These are phyloP conservation scores for Mayetiola destructor DNA, from an alignment of 2,888 invertebrate genomes.

Conservation along the genomic window DNA sequence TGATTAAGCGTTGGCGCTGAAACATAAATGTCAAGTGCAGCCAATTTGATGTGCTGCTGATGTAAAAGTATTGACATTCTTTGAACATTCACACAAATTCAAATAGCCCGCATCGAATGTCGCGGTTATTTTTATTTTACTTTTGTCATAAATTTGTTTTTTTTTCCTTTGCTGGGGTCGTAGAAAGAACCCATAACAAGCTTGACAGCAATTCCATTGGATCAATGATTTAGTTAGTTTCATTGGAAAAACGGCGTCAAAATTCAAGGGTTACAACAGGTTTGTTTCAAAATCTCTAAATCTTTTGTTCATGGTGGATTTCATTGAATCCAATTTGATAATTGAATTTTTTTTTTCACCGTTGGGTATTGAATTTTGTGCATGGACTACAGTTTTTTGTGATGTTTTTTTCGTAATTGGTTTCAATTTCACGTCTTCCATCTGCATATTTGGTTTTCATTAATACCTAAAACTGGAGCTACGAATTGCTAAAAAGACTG, in stretches of 20 bases:
- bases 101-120: no score
- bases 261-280: background rate
- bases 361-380: no score
- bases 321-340: background rate
- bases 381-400: no score
- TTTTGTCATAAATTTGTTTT: background rate
- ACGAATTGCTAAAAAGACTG: no score
- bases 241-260: background rate
- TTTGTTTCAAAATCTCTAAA: background rate
- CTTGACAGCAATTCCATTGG: background rate
- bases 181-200: background rate
- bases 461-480: no score
- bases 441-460: no score
- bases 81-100: no score
- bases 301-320: background rate
- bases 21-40: conserved; percentile 9
- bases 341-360: no score
- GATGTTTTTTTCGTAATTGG: no score
- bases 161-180: background rate
- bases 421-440: no score
- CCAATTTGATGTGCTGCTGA: conserved; percentile 8
- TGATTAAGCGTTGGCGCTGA: no score
- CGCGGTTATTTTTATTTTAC: background rate
- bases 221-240: background rate
- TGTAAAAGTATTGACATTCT: background rate